phyloP scores from a whole-genome alignment of 1,140 invertebrate genomes.

The Idris sp. region DNA sequence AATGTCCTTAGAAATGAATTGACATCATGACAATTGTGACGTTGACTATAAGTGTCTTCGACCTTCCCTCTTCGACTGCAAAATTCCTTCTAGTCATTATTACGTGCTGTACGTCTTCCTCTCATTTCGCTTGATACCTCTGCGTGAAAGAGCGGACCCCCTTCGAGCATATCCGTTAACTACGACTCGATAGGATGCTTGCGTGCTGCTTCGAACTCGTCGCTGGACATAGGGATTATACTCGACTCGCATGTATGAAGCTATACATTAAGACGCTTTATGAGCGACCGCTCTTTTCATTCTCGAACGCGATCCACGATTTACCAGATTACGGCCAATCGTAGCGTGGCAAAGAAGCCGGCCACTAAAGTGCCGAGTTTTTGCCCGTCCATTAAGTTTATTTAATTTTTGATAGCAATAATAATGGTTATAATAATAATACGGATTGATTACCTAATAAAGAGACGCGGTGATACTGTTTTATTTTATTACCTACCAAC shows the following conservation, averaged over 20 bases:
- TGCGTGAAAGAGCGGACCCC: constrained; percentile 59
- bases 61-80: constrained; percentile 12
- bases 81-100: constrained; percentile 58
- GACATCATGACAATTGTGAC: constrained; percentile 32
- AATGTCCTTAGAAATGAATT: constrained; percentile 14
- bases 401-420: constrained; percentile 57
- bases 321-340: constrained; percentile 57
- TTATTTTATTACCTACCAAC: constrained; percentile 30
- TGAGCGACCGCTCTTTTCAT: constrained; percentile 60
- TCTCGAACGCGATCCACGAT: constrained; percentile 59
- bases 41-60: constrained; percentile 30
- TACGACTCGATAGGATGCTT: constrained; percentile 55
- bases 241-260: constrained; percentile 60
- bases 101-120: constrained; percentile 54
- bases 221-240: constrained; percentile 53
- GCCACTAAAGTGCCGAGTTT: constrained; percentile 50
- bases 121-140: constrained; percentile 54
- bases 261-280: constrained; percentile 62
- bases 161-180: constrained; percentile 62
- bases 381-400: constrained; percentile 57
- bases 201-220: constrained; percentile 57
- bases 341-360: constrained; percentile 48
- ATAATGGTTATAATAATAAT: constrained; percentile 56
- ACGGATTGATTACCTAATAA: constrained; percentile 44
- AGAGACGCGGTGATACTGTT: constrained; percentile 32